phyloP scores from a whole-genome alignment of 30 jellyfish, hydroid and myxozoan genomes.

The Hydractinia echinata region DNA sequence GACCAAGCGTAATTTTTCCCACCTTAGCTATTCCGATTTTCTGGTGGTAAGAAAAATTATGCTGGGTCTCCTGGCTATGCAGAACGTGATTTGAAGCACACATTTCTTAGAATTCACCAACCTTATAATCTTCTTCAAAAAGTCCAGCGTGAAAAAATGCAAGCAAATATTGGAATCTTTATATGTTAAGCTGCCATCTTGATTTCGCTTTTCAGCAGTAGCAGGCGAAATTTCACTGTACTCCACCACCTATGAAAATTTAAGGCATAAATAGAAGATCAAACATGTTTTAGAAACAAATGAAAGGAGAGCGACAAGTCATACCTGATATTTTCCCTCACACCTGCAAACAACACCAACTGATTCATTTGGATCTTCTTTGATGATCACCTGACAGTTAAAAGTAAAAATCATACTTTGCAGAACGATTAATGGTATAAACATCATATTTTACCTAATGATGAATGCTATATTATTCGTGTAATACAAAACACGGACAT shows the following conservation, averaged over 20 bases:
- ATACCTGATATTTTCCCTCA: constrained; percentile 85
- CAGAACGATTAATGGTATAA: no score
- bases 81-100: background rate
- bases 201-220: constrained; percentile 81
- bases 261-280: background rate
- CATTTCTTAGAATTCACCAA: constrained; percentile 14
- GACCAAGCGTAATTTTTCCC: no score
- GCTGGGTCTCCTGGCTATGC: no score
- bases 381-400: constrained; percentile 76
- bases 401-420: background rate
- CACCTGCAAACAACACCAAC: constrained; percentile 95
- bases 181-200: constrained; percentile 69
- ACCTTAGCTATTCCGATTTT: no score
- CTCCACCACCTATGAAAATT: constrained; percentile 77
- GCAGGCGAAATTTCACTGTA: constrained; percentile 90
- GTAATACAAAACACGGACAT: no score
- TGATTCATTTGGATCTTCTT: constrained; percentile 92
- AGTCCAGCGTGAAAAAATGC: constrained; percentile 76
- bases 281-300: background rate
- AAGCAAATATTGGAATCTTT: constrained; percentile 95
- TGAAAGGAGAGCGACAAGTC: background rate
- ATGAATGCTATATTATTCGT: no score
- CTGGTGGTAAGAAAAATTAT: no score
- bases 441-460: no score
- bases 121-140: constrained; percentile 66